A percentile compares a stretch with the other conserved stretches of the same genome.
These are phyloP conservation scores for Pseudachorutes palmiensis DNA, from an alignment of 1,140 invertebrate species.

Conservation along the genomic window DNA sequence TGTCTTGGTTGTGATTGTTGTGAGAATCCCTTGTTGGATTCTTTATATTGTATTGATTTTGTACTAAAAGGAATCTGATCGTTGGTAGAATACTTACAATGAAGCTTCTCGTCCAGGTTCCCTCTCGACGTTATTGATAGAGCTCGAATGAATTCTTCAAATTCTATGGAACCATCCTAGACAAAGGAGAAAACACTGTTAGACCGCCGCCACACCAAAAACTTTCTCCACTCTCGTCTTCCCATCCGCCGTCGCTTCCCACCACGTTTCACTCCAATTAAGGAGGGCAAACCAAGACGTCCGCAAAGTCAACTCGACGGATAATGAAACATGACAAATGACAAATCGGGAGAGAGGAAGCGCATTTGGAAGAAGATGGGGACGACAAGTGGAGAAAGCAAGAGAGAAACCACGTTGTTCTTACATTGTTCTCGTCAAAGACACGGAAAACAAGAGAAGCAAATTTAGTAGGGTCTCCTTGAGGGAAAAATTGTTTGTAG, in stretches of 20 bases:
- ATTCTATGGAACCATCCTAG: conserved; percentile 94
- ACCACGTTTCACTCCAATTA: too few relatives aligned
- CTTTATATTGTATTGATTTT: conserved; percentile 16
- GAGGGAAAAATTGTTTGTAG: conserved; percentile 61
- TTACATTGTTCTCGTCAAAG: conserved; percentile 60
- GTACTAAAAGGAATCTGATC: neutral
- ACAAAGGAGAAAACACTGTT: conserved; percentile 13
- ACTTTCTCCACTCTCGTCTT: neutral
- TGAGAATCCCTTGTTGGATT: too few relatives aligned
- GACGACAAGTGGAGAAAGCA: too few relatives aligned
- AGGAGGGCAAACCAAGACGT: too few relatives aligned
- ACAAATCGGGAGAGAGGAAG: too few relatives aligned
- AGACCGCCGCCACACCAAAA: too few relatives aligned
- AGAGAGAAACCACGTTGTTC: too few relatives aligned
- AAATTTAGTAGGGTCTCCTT: conserved; percentile 58
- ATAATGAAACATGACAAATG: too few relatives aligned
- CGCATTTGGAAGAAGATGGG: too few relatives aligned
- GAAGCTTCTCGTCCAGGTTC: conserved; percentile 91
- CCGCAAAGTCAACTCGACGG: too few relatives aligned
- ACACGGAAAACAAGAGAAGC: conserved; percentile 59
- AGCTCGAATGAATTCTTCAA: conserved; percentile 93
- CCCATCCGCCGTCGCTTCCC: neutral
- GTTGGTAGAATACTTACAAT: conserved; percentile 64
- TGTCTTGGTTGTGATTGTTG: too few relatives aligned
- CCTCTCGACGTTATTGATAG: conserved; percentile 91